phyloP scores from a whole-genome alignment of 2,888 invertebrate species.

The Lumbricus terrestris region DNA sequence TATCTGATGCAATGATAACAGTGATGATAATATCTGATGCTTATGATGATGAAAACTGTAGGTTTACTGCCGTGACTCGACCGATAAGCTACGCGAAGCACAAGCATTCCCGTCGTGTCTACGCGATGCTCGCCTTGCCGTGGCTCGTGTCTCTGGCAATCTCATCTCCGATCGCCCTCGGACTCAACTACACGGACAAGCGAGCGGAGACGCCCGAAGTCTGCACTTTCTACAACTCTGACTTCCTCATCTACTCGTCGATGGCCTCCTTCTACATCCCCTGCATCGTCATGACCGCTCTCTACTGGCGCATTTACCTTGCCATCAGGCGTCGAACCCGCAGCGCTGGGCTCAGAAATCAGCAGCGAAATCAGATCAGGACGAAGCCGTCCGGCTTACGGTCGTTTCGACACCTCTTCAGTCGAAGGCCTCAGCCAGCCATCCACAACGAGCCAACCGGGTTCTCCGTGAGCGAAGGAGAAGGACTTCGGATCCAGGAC shows the following conservation, averaged over 20 bases:
- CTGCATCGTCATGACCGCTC: constrained; percentile 92
- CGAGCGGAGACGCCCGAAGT: constrained; percentile 37
- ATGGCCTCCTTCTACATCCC: constrained; percentile 98
- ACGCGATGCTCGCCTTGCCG: constrained; percentile 88
- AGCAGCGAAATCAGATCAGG: neutral
- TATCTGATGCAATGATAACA: too few species aligned
- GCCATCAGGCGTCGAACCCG: constrained; percentile 64
- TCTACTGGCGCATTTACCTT: constrained; percentile 96
- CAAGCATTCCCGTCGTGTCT: constrained; percentile 83
- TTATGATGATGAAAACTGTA: constrained; percentile 58
- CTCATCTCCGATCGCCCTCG: constrained; percentile 91
- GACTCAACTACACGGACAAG: constrained; percentile 69
- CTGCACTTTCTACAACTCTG: constrained; percentile 91
- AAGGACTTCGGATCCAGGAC: neutral
- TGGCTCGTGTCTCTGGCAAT: constrained; percentile 95
- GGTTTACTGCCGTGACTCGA: constrained; percentile 97
- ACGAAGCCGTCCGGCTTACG: neutral
- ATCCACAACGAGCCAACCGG: neutral
- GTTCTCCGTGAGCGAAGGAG: neutral
- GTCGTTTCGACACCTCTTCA: neutral
- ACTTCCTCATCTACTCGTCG: constrained; percentile 96
- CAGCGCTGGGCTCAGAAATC: neutral
- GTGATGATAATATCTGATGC: neutral
- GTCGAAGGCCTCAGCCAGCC: neutral
- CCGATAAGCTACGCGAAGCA: constrained; percentile 98